Conservation (phyloP, 2,113 vertebrate genomes). For the Tichodroma muraria region DNA sequence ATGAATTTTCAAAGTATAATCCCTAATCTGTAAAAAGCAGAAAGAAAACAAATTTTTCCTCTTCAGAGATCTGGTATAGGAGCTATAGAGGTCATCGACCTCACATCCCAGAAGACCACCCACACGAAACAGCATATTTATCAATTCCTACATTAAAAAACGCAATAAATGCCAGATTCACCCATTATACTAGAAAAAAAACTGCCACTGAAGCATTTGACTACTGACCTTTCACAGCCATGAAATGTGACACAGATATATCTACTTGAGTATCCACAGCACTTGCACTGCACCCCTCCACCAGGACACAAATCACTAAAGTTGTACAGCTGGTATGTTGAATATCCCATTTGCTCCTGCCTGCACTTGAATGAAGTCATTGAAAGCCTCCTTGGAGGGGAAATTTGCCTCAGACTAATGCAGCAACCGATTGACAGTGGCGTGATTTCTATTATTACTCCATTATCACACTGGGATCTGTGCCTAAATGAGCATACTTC, state of each 20-base stretch:
- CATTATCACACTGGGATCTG: conserved; percentile 83
- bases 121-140: not conserved
- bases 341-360: conserved; percentile 51
- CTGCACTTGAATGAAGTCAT: conserved; percentile 67
- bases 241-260: conserved; percentile 38
- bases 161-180: conserved; percentile 29
- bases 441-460: conserved; percentile 82
- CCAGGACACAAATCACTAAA: conserved; percentile 49
- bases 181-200: conserved; percentile 14
- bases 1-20: not conserved
- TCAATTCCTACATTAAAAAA: conserved; percentile 22
- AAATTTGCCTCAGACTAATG: conserved; percentile 68
- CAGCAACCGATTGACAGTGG: conserved; percentile 66
- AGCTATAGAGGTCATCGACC: not conserved
- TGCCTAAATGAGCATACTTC: conserved; percentile 80
- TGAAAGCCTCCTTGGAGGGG: conserved; percentile 55
- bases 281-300: not conserved
- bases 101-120: conserved; percentile 61
- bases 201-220: not conserved
- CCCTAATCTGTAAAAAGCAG: not conserved
- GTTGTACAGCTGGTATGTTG: conserved; percentile 58
- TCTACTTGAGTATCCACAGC: conserved; percentile 22
- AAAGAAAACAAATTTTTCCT: conserved; percentile 29
- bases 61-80: not conserved
- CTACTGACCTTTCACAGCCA: conserved; percentile 66